These are phyloP conservation scores for Asobara japonica DNA, from an alignment of 1,140 invertebrate genomes.

Conservation along the genomic window DNA sequence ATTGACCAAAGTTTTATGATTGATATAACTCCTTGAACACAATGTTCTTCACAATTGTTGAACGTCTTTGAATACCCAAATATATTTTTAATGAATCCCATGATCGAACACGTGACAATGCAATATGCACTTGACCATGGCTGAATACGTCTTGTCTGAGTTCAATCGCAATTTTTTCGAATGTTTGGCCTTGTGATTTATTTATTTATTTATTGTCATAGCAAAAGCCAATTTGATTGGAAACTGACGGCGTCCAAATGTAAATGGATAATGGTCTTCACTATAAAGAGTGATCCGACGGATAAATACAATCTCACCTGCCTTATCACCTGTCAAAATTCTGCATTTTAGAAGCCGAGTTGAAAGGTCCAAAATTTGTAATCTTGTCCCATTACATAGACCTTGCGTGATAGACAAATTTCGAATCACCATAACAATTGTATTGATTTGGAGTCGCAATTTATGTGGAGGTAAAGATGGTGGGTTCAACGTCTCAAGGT, in stretches of 20 bases:
- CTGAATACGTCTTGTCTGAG: conserved; percentile 42
- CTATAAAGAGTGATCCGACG: too few relatives aligned
- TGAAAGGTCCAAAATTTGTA: conserved; percentile 27
- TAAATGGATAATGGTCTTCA: conserved; percentile 26
- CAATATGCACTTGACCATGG: conserved; percentile 52
- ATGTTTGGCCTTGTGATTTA: conserved; percentile 38
- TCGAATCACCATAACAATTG: conserved; percentile 22
- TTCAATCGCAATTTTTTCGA: conserved; percentile 46
- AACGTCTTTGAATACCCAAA: not conserved
- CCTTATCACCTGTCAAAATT: conserved; percentile 29
- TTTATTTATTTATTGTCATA: conserved; percentile 64
- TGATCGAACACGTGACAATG: conserved; percentile 38
- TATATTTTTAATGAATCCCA: conserved; percentile 21
- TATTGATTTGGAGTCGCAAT: conserved; percentile 14
- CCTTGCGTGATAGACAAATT: conserved; percentile 28
- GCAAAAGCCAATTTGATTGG: conserved; percentile 62
- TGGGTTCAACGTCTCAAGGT: conserved; percentile 22
- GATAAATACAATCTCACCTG: conserved; percentile 31
- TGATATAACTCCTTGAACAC: not conserved
- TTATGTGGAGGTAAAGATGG: conserved; percentile 17
- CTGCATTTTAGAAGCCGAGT: conserved; percentile 29
- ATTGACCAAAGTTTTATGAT: too few relatives aligned
- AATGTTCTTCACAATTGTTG: not conserved
- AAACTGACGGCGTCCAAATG: conserved; percentile 42
- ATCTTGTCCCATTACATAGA: conserved; percentile 30